Percentiles rank a stretch among this genome's conserved stretches.
phyloP scores from a whole-genome alignment of 1,140 invertebrate genomes.

The Megathymus violae region DNA sequence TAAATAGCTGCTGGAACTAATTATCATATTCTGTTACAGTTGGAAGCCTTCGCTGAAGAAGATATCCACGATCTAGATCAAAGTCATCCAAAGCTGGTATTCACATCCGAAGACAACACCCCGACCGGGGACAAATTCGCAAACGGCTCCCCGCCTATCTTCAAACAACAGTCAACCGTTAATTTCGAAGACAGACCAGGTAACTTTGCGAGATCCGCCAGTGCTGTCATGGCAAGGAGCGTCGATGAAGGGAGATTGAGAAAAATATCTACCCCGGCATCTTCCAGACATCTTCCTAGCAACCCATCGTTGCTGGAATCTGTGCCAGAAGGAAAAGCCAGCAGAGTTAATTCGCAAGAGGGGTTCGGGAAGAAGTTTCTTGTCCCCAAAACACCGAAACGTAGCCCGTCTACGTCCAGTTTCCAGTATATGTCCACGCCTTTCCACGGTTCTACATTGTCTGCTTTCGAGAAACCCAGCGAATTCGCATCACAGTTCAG shows the following conservation, averaged over 20 bases:
- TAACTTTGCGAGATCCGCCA: conserved; percentile 82
- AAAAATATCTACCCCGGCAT: conserved; percentile 69
- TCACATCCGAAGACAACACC: conserved; percentile 59
- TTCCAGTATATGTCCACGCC: conserved; percentile 92
- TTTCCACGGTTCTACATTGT: conserved; percentile 92
- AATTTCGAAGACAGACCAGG: conserved; percentile 52
- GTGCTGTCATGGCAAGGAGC: conserved; percentile 79
- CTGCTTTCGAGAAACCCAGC: conserved; percentile 87
- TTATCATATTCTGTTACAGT: conserved; percentile 51
- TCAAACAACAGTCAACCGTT: conserved; percentile 56
- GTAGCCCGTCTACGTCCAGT: conserved; percentile 91
- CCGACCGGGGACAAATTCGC: conserved; percentile 48
- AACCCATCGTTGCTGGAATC: conserved; percentile 68
- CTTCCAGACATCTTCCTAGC: conserved; percentile 62
- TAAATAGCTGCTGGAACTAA: too few species aligned
- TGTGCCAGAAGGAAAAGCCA: conserved; percentile 65
- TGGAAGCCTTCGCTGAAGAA: conserved; percentile 70
- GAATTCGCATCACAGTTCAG: conserved; percentile 91
- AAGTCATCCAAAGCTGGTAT: conserved; percentile 53
- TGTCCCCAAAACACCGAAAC: conserved; percentile 81
- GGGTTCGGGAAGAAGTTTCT: conserved; percentile 64
- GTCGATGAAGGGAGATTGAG: conserved; percentile 54
- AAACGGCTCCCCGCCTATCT: conserved; percentile 66
- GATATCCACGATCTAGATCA: conserved; percentile 52
- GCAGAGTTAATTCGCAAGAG: conserved; percentile 62